Evolutionary conservation across 2,888 invertebrate genomes (phyloP).

Genomic region (Mamestra brassicae): DNA sequence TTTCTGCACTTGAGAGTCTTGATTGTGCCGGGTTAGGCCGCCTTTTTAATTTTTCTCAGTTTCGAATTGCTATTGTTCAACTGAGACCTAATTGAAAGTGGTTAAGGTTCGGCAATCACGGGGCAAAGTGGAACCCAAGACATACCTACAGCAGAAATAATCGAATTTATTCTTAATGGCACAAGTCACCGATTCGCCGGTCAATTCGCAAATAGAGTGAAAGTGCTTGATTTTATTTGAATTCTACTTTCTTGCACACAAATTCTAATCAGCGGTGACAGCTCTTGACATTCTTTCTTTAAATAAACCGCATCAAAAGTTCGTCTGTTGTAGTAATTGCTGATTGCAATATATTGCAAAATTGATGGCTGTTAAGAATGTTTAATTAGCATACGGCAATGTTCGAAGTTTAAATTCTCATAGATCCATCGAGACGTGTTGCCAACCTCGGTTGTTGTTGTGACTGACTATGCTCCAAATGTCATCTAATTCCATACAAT

Average conservation of each 20-base stretch:
- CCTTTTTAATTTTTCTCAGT: constrained; percentile 83
- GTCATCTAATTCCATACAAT: constrained; percentile 73
- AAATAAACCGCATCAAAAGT: constrained; percentile 37
- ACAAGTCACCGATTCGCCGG: background rate
- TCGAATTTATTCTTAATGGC: constrained; percentile 16
- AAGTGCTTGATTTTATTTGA: constrained; percentile 14
- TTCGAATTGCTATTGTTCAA: constrained; percentile 87
- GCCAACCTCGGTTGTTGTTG: constrained; percentile 53
- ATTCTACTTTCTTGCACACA: constrained; percentile 14
- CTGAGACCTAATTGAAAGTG: constrained; percentile 82
- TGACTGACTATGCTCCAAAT: constrained; percentile 65
- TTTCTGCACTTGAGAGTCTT: constrained; percentile 89
- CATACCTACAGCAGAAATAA: constrained; percentile 14
- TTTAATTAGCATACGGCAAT: constrained; percentile 32
- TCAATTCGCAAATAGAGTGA: constrained; percentile 10
- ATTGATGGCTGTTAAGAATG: constrained; percentile 50
- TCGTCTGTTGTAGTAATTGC: constrained; percentile 41
- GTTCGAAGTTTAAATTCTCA: constrained; percentile 60
- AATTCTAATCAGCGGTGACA: constrained; percentile 30
- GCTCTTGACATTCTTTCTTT: constrained; percentile 20
- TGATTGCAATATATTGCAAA: constrained; percentile 48
- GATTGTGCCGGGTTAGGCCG: constrained; percentile 87
- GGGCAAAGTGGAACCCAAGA: constrained; percentile 20
- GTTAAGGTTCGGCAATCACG: constrained; percentile 78
- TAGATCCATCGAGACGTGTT: constrained; percentile 61